Conservation (phyloP, 2,797 vertebrate genomes). For the Ctenochaetus hawaiiensis region DNA sequence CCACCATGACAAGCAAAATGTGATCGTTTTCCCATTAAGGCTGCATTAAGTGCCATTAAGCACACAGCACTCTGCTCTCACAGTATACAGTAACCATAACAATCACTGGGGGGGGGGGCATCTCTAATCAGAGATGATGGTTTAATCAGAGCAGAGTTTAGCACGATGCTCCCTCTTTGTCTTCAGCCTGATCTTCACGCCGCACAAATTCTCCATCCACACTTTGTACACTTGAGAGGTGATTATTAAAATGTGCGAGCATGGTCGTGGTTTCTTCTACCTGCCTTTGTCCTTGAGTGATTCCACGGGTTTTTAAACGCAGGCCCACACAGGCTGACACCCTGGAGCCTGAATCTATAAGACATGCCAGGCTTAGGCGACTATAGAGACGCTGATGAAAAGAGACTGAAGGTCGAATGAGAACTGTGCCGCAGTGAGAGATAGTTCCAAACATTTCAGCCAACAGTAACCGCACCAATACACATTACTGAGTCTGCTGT, state of each 20-base stretch:
- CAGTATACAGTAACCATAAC: constrained; percentile 75
- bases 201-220: constrained; percentile 81
- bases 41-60: constrained; percentile 61
- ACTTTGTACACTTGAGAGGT: constrained; percentile 72
- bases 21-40: constrained; percentile 69
- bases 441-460: constrained; percentile 44
- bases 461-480: constrained; percentile 23
- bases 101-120: constrained; percentile 69
- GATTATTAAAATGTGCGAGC: constrained; percentile 78
- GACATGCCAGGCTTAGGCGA: constrained; percentile 48
- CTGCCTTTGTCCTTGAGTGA: constrained; percentile 72
- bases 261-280: constrained; percentile 67
- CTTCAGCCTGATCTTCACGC: constrained; percentile 80
- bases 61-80: constrained; percentile 56
- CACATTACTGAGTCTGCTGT: constrained; percentile 33
- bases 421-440: constrained; percentile 45
- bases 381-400: constrained; percentile 62
- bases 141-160: constrained; percentile 87
- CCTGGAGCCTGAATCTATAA: constrained; percentile 65
- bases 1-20: constrained; percentile 39
- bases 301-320: constrained; percentile 36
- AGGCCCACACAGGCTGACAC: constrained; percentile 43
- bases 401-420: constrained; percentile 66
- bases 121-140: constrained; percentile 87
- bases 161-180: constrained; percentile 68